These are phyloP conservation scores for Globicephala melas DNA, from an alignment of 2,113 vertebrate genomes.

Conservation along the genomic window DNA sequence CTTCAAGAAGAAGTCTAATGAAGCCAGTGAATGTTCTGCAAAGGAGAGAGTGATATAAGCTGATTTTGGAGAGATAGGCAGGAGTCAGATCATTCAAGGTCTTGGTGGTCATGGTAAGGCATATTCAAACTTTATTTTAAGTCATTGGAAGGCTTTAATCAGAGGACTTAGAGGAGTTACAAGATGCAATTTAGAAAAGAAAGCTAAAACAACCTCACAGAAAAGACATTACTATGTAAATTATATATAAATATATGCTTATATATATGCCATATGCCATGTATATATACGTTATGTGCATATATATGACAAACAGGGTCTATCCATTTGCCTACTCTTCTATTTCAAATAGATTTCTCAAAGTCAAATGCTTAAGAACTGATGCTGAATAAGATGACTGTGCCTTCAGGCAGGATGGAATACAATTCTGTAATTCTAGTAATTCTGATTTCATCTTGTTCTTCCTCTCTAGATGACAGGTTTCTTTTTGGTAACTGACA, in stretches of 20 bases:
- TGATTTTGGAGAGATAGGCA: not conserved
- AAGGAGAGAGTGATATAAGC: not conserved
- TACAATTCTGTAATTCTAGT: slow-evolving; percentile 10
- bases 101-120: not conserved
- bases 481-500: slow-evolving; percentile 54
- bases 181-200: not conserved
- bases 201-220: not conserved
- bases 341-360: slow-evolving; percentile 42
- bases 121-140: not conserved
- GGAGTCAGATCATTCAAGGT: not conserved
- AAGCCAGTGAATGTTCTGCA: not conserved
- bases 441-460: slow-evolving; percentile 59
- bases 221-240: not conserved
- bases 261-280: not conserved
- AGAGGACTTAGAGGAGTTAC: not conserved
- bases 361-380: not conserved
- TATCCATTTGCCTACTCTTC: not conserved
- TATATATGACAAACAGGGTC: not conserved
- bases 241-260: not conserved
- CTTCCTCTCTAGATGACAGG: slow-evolving; percentile 42
- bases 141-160: not conserved
- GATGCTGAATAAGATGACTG: slow-evolving; percentile 22
- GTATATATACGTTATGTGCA: not conserved
- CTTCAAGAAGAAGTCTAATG: not conserved
- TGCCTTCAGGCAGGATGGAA: slow-evolving; percentile 44